Base-by-base conservation (phyloP, 2,888 invertebrate species). In the Charanyca ferruginea region DNA sequence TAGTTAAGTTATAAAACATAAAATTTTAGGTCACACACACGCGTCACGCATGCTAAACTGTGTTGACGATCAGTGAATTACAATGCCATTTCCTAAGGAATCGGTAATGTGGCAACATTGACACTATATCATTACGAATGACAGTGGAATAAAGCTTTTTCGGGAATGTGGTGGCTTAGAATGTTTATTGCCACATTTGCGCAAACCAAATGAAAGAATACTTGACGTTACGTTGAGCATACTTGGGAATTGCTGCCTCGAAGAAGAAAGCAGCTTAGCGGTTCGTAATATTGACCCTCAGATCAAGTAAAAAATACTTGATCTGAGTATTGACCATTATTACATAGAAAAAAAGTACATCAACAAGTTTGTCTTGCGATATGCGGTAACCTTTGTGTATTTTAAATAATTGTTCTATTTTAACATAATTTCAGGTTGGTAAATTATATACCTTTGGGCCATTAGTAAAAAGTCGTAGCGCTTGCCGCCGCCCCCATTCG, bases 201-300 rank as follows among this genome's bases (percentile, higher is more conserved):
- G 96, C 73, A 96, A 97, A 84, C 96, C 97, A 4, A 96, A 97
- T 87, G 97, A 96, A 86, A 96, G 96, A 87, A 96, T 97, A 76
- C 92, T 98, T 44, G 98, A 98, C 90, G 91, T 97, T 49, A 95
- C 97, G 0, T 90, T 98, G 18, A 98, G 98, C 87, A 97, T 98
- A 86, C 95, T 98, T 63, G 98, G 98, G 0, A 98, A 98, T 91
- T 97, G 97, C 80, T 98, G 98, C 84, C 96, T 98, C 77, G 96
- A 97, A 77, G 96, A 96, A 66, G 96, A 96, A 58, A 96, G 97
- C 78, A 96, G 98, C 73, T 91, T 96, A 81, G 96, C 97, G 95
- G 98, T 98, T 90, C 91, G 85, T 84, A 35, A 45, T 32, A 23
- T 41, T 42, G 7, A 68, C 28, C 22, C 42, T n/a, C 35, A n/a